Evolutionary conservation across 2,113 vertebrate species (phyloP).

Genomic region (Craseonycteris thonglongyai): DNA sequence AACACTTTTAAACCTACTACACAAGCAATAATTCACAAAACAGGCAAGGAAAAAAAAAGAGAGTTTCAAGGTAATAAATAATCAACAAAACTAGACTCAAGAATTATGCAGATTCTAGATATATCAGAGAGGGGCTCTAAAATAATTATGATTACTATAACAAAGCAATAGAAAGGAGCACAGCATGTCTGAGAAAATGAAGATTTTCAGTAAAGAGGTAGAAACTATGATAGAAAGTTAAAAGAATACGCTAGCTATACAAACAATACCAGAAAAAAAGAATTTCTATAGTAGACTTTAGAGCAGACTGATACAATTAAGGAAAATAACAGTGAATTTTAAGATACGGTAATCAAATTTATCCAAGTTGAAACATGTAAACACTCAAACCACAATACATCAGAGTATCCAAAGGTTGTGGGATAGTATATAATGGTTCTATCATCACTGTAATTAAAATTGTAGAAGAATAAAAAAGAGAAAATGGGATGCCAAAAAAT

Average conservation of each 20-base stretch:
- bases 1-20: background rate
- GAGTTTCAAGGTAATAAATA: background rate
- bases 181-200: background rate
- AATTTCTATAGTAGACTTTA: background rate
- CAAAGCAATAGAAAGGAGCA: background rate
- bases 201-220: background rate
- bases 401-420: background rate
- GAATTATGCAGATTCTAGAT: background rate
- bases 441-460: background rate
- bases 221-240: background rate
- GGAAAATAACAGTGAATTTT: background rate
- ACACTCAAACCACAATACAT: background rate
- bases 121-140: background rate
- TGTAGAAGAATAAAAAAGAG: background rate
- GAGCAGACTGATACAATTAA: background rate
- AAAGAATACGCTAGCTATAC: background rate
- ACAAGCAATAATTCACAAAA: background rate
- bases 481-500: background rate
- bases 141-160: background rate
- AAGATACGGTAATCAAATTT: background rate
- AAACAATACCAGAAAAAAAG: background rate
- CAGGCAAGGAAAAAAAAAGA: background rate
- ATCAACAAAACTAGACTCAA: background rate
- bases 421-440: background rate
- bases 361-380: background rate